Evolutionary conservation across 1,140 invertebrate genomes (phyloP).

Genomic region (Aporrectodea caliginosa): DNA sequence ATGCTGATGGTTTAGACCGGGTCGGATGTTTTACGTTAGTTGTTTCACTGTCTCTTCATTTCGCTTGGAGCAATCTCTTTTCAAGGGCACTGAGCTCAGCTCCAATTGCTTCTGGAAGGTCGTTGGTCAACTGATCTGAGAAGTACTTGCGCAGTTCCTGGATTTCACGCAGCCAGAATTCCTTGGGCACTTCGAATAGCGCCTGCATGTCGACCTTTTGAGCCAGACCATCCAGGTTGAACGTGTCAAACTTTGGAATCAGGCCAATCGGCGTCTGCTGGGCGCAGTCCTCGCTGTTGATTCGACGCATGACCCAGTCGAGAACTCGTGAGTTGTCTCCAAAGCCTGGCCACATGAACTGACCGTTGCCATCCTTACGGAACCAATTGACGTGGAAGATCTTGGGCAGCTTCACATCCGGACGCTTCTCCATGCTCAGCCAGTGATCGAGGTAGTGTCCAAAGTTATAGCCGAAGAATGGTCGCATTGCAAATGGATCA

Average conservation of each 20-base stretch:
- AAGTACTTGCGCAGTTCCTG: conserved; percentile 82
- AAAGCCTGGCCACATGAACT: conserved; percentile 96
- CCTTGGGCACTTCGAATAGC: conserved; percentile 79
- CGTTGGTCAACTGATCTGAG: conserved; percentile 80
- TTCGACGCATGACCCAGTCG: conserved; percentile 85
- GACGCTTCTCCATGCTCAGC: conserved; percentile 68
- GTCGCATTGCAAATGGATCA: conserved; percentile 98
- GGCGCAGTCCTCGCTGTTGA: conserved; percentile 65
- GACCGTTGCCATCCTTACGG: conserved; percentile 72
- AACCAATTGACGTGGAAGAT: conserved; percentile 99
- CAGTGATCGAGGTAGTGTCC: conserved; percentile 92
- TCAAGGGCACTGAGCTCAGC: conserved; percentile 71
- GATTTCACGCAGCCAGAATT: conserved; percentile 89
- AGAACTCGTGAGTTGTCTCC: conserved; percentile 92
- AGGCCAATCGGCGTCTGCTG: conserved; percentile 49
- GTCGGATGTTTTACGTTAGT: no score
- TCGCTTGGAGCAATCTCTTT: conserved; percentile 44
- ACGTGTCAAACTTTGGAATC: conserved; percentile 42
- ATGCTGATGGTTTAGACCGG: no score
- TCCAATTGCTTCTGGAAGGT: conserved; percentile 74
- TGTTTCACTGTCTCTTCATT: no score
- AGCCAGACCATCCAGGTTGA: conserved; percentile 38
- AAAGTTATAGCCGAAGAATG: conserved; percentile 99
- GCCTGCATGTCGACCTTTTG: conserved; percentile 61
- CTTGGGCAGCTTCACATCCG: conserved; percentile 65